Evolutionary conservation across 2,113 vertebrate species (phyloP).

Genomic region (Sander lucioperca): DNA sequence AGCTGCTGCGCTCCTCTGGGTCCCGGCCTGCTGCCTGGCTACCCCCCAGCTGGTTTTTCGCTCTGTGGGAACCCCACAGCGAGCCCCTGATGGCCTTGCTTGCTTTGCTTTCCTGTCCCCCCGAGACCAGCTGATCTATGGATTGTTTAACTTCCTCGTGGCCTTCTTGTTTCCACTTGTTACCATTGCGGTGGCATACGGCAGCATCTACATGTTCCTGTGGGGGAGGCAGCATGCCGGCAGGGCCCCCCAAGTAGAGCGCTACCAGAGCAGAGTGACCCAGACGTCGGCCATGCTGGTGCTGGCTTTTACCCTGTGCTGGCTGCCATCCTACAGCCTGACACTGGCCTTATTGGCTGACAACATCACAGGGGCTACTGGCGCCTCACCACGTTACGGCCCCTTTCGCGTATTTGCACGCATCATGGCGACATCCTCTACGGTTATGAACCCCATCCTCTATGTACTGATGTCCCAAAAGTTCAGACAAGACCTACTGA

Average conservation of each 20-base stretch:
- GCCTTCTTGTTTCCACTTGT: conserved; percentile 79
- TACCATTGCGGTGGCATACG: conserved; percentile 77
- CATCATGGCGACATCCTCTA: conserved; percentile 81
- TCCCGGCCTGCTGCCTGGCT: conserved; percentile 75
- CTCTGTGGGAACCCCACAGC: conserved; percentile 38
- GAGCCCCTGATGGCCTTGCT: conserved; percentile 26
- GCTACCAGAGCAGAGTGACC: conserved; percentile 82
- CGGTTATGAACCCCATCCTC: conserved; percentile 83
- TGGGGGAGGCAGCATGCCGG: conserved; percentile 41
- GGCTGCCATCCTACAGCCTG: conserved; percentile 84
- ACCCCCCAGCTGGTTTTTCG: conserved; percentile 80
- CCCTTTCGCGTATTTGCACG: conserved; percentile 77
- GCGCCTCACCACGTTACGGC: conserved; percentile 68
- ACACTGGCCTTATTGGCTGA: conserved; percentile 72
- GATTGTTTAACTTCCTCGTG: conserved; percentile 78
- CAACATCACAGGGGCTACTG: conserved; percentile 52
- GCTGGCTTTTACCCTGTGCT: conserved; percentile 83
- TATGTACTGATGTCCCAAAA: conserved; percentile 85
- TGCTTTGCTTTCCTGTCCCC: conserved; percentile 81
- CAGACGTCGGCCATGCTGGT: conserved; percentile 82
- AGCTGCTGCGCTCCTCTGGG: conserved; percentile 71
- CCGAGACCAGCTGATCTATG: conserved; percentile 76
- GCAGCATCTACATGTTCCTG: conserved; percentile 77
- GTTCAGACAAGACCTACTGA: conserved; percentile 81
- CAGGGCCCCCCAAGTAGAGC: conserved; percentile 75